These are phyloP conservation scores for Papilio protenor DNA, from an alignment of 2,888 invertebrate genomes.

Conservation along the genomic window DNA sequence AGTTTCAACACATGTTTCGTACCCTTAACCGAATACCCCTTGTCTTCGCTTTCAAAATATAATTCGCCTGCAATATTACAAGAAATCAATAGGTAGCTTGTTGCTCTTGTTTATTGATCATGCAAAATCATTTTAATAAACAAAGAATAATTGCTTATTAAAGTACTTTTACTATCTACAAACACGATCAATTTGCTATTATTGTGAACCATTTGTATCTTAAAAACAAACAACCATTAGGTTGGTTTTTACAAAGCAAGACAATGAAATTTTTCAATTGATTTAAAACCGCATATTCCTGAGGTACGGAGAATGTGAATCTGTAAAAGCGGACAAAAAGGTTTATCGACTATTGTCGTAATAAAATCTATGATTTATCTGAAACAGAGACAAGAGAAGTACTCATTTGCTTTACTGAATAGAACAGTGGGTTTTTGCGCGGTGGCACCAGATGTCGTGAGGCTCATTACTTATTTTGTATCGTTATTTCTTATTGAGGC, in stretches of 20 bases:
- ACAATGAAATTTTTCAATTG: conserved; percentile 74
- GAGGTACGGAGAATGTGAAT: conserved; percentile 76
- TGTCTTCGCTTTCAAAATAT: background rate
- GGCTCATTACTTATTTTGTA: conserved; percentile 29
- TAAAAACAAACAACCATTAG: conserved; percentile 45
- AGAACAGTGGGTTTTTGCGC: conserved; percentile 56
- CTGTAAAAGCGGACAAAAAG: conserved; percentile 75
- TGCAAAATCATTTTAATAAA: background rate
- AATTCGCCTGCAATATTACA: background rate
- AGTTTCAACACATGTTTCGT: background rate
- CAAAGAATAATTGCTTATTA: background rate
- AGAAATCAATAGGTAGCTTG: background rate
- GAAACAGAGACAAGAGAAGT: conserved; percentile 53
- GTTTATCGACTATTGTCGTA: conserved; percentile 77
- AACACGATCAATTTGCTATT: conserved; percentile 42
- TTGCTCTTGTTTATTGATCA: background rate
- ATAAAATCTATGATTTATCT: conserved; percentile 76
- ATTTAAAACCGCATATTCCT: conserved; percentile 77
- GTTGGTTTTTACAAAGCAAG: conserved; percentile 49
- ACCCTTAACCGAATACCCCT: background rate
- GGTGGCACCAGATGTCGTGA: conserved; percentile 53
- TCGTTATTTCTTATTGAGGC: conserved; percentile 28
- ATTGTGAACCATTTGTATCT: conserved; percentile 43
- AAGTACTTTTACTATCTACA: background rate
- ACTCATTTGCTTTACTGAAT: conserved; percentile 57